phyloP scores from a whole-genome alignment of 2,113 vertebrate genomes.

The Nyctibius bracteatus region DNA sequence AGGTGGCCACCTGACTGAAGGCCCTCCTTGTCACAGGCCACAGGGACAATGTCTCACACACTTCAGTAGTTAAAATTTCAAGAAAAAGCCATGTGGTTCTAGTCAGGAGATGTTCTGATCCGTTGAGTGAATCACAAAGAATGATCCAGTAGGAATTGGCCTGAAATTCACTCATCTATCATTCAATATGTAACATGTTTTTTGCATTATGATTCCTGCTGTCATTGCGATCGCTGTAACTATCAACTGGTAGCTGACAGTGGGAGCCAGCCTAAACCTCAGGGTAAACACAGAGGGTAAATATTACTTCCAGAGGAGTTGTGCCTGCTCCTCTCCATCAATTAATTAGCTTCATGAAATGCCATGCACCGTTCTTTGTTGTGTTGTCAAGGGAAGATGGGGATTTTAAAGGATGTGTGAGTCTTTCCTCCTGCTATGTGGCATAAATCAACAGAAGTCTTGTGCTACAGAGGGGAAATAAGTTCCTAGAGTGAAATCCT shows the following conservation, averaged over 20 bases:
- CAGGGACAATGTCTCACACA: background rate
- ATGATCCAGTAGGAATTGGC: slow-evolving; percentile 1
- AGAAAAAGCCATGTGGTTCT: background rate
- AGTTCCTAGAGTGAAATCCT: background rate
- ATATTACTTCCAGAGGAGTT: background rate
- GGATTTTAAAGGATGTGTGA: background rate
- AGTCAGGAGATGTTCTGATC: background rate
- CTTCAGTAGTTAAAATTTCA: background rate
- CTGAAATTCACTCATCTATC: background rate
- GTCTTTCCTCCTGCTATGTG: background rate
- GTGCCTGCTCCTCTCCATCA: background rate
- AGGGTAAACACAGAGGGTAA: background rate
- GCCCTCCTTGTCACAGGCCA: background rate
- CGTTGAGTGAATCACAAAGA: background rate
- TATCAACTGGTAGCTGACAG: background rate
- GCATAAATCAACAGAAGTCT: background rate
- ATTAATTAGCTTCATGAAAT: background rate
- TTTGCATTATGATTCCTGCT: slow-evolving; percentile 32
- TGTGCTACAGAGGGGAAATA: background rate
- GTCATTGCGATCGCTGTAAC: background rate
- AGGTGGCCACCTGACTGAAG: background rate
- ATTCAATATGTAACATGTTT: slow-evolving; percentile 7
- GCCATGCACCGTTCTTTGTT: background rate
- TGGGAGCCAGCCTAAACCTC: background rate
- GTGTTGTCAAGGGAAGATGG: background rate